A percentile compares a stretch with the other conserved stretches of the same genome.
Conservation (phyloP, 1,140 invertebrate species). For the Apis florea region DNA sequence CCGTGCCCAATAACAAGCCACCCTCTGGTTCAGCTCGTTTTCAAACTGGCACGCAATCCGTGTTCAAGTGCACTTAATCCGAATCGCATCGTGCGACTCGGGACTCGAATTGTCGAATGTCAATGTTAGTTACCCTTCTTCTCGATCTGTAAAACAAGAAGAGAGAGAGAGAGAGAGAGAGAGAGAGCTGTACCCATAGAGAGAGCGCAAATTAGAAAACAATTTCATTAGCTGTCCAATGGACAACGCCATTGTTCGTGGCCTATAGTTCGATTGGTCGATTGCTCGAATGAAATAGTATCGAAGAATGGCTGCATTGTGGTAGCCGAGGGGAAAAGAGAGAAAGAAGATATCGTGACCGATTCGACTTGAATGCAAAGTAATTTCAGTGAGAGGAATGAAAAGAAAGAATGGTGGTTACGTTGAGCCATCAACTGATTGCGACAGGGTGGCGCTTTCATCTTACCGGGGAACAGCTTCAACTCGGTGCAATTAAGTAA, state of each 20-base stretch:
- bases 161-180: too few relatives aligned
- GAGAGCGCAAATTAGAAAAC: slow-evolving; percentile 63
- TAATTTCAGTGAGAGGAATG: slow-evolving; percentile 11
- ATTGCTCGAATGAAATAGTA: slow-evolving; percentile 26
- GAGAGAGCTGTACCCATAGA: slow-evolving; percentile 34
- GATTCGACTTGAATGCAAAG: slow-evolving; percentile 41
- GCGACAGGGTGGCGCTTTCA: slow-evolving; percentile 8
- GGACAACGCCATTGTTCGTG: slow-evolving; percentile 49
- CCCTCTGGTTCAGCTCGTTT: neutral
- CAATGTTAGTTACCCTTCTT: slow-evolving; percentile 50
- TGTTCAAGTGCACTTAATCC: slow-evolving; percentile 36
- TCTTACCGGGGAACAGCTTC: neutral
- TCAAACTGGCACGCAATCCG: slow-evolving; percentile 29
- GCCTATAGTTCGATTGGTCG: slow-evolving; percentile 39
- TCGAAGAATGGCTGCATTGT: slow-evolving; percentile 10
- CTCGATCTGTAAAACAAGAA: slow-evolving; percentile 9
- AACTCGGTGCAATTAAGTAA: slow-evolving; percentile 46
- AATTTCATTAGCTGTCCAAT: slow-evolving; percentile 63
- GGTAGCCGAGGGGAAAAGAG: neutral
- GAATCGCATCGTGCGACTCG: slow-evolving; percentile 19
- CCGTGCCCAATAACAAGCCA: neutral
- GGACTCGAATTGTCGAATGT: slow-evolving; percentile 47
- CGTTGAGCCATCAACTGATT: slow-evolving; percentile 60
- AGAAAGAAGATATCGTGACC: slow-evolving; percentile 6
- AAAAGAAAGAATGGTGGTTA: slow-evolving; percentile 5